Base-by-base conservation (phyloP, 1,140 invertebrate genomes). In the Brachystomella parvula region DNA sequence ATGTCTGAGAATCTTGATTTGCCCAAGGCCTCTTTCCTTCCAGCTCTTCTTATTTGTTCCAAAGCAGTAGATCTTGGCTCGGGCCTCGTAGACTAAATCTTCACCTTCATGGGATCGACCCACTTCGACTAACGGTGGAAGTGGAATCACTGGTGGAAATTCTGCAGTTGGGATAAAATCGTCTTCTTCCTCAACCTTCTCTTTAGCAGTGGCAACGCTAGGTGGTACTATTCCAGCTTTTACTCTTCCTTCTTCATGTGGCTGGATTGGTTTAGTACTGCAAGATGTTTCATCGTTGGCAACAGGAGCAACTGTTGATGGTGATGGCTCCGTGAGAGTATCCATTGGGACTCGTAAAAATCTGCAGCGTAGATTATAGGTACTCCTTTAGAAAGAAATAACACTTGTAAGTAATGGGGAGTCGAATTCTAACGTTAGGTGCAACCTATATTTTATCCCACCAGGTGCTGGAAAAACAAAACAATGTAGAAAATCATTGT, bases 11-110 rank as follows among this genome's bases (percentile, higher is more conserved):
- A 94, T 80, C 66, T 89, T 83, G 9, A 90, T 77, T 67, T 87
- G 84, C 17, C 91, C 90, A 44, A 89, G 77, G 0, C 91, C 92
- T 32, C 89, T 81, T 74, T 94, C 91, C 75, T 94, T 94, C 90
- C 91, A 95, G 75, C 90, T 82, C 75, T 87, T 86, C 47, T 77
- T 77, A 3, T 81, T 73, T 64, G 75, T 75, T 76, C 85, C 83
- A 74, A 83, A 90, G 28, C 88, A 81, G 71, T 87, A 83, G 3
- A 94, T 75, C 74, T 86, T 89, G 0, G 85, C 85, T 39, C 85
- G 81, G 71, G 85, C 79, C 71, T 86, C 83, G 74, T 87, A 90
- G 2, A 93, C 67, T 9, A 86, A 75, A 33, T 79, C 74, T 73
- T 81, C 78, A 61, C 80, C 76, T 68, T 82, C 77, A 74, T 82